phyloP scores from a whole-genome alignment of 2,888 invertebrate species.

The Thelaira solivaga region DNA sequence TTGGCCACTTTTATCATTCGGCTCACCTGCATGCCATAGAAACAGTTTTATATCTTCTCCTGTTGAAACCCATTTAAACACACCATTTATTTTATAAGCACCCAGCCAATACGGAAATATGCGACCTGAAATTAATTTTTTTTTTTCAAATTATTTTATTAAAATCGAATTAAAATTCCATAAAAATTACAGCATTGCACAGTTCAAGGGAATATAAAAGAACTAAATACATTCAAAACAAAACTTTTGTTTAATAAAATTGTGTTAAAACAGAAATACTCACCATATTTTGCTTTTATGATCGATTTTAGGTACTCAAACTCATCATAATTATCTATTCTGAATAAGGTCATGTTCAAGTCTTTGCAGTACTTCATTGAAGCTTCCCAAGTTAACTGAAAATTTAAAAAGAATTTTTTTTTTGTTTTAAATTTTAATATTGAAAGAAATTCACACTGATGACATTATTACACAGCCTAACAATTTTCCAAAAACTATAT shows the following conservation, averaged over 20 bases:
- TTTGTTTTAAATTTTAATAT: too few relatives aligned
- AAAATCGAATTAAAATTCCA: too few relatives aligned
- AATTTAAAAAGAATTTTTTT: not conserved
- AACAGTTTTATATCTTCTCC: slow-evolving; percentile 40
- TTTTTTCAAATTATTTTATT: too few relatives aligned
- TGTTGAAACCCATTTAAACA: slow-evolving; percentile 36
- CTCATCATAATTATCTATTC: slow-evolving; percentile 29
- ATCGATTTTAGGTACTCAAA: slow-evolving; percentile 48
- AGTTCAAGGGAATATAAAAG: too few relatives aligned
- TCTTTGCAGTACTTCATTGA: slow-evolving; percentile 36
- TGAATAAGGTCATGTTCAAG: slow-evolving; percentile 36
- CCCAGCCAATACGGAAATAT: slow-evolving; percentile 49
- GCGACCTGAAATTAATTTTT: not conserved
- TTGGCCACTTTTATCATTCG: slow-evolving; percentile 43
- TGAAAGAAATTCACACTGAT: not conserved
- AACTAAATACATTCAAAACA: not conserved
- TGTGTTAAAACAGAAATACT: not conserved
- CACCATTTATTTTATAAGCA: slow-evolving; percentile 30
- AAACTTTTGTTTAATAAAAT: not conserved
- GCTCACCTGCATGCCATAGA: slow-evolving; percentile 48
- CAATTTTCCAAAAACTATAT: too few relatives aligned
- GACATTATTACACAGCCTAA: too few relatives aligned
- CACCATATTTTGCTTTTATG: slow-evolving; percentile 31
- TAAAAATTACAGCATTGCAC: too few relatives aligned
- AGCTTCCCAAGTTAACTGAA: slow-evolving; percentile 34